phyloP scores from a whole-genome alignment of 2,888 invertebrate species.

The Bhutanitis thaidina region DNA sequence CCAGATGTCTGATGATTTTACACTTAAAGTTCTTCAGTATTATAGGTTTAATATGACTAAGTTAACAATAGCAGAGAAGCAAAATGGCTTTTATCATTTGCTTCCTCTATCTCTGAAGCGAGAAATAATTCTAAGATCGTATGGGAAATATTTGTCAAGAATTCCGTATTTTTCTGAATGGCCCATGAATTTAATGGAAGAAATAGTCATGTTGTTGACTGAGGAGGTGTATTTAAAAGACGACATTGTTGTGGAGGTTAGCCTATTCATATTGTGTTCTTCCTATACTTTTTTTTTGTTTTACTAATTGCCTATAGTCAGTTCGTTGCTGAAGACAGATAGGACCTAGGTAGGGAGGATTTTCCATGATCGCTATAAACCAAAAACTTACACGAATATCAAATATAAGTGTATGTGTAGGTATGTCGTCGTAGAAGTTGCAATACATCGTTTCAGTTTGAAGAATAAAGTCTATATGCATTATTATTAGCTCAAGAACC shows the following conservation, averaged over 20 bases:
- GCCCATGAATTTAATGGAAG: conserved; percentile 21
- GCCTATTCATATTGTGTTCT: conserved; percentile 2
- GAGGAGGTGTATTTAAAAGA: conserved; percentile 21
- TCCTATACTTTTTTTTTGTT: no score
- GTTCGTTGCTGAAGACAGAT: no score
- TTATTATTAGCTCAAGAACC: no score
- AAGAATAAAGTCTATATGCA: no score
- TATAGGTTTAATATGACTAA: conserved; percentile 22
- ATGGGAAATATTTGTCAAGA: conserved; percentile 2
- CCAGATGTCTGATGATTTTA: conserved; percentile 22
- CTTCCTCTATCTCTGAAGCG: conserved; percentile 20
- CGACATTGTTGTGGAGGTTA: conserved; percentile 16
- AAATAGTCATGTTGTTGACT: conserved; percentile 19
- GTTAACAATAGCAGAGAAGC: conserved; percentile 20
- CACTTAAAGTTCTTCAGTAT: conserved; percentile 21
- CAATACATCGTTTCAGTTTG: no score
- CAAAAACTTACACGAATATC: no score
- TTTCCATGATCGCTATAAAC: no score
- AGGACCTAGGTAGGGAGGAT: no score
- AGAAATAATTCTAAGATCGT: no score
- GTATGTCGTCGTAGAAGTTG: no score
- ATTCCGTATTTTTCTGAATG: conserved; percentile 23
- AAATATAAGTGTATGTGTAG: no score
- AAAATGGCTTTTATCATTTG: conserved; percentile 20
- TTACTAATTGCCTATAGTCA: no score